These are phyloP conservation scores for Onychorhynchus coronatus DNA, from an alignment of 2,113 vertebrate genomes.

Conservation along the genomic window DNA sequence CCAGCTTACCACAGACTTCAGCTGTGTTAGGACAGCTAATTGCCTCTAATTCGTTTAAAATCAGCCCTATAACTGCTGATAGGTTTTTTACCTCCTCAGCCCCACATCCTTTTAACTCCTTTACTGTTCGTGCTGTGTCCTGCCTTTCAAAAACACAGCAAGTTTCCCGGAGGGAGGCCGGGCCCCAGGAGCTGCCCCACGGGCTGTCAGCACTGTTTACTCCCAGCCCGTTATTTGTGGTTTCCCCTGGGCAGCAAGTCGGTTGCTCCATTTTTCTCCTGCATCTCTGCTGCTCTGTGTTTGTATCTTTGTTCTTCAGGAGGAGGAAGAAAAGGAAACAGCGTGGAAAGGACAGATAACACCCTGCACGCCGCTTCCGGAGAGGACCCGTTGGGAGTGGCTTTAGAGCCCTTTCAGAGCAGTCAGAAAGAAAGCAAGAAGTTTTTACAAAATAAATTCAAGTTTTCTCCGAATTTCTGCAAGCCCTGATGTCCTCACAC, in stretches of 20 bases:
- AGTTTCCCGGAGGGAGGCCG: background rate
- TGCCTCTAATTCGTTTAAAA: background rate
- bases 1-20: background rate
- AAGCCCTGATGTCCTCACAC: background rate
- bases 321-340: conserved; percentile 29
- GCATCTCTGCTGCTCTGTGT: background rate
- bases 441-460: background rate
- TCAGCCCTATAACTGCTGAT: background rate
- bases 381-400: accelerated
- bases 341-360: conserved; percentile 29
- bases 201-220: background rate
- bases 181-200: accelerated
- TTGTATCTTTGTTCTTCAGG: conserved; percentile 31
- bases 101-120: background rate
- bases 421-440: background rate
- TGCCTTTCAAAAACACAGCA: background rate
- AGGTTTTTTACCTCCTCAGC: background rate
- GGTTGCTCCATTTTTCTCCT: background rate
- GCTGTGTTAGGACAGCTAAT: background rate
- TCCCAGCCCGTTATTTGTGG: conserved; percentile 38
- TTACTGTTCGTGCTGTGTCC: background rate
- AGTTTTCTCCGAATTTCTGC: background rate
- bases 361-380: background rate
- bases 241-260: background rate
- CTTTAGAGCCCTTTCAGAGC: background rate